phyloP scores from a whole-genome alignment of 2,888 invertebrate species.

The Scrobipalpa costella region DNA sequence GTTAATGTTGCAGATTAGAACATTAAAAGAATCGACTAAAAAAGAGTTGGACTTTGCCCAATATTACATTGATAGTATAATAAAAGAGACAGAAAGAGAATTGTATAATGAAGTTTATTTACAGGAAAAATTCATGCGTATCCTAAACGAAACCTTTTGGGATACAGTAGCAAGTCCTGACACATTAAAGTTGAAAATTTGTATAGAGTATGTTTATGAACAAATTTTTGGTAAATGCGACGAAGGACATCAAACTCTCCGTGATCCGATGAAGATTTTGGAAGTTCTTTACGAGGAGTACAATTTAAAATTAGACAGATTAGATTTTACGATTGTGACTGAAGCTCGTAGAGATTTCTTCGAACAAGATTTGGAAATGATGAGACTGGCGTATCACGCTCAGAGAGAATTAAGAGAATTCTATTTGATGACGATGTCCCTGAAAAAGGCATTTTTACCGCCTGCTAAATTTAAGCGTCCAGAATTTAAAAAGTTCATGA shows the following conservation, averaged over 20 bases:
- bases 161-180: constrained; percentile 67
- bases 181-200: constrained; percentile 69
- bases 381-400: constrained; percentile 68
- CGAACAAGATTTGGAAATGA: constrained; percentile 69
- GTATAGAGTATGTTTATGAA: constrained; percentile 74
- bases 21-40: constrained; percentile 58
- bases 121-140: constrained; percentile 68
- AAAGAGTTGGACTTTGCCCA: constrained; percentile 71
- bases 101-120: constrained; percentile 62
- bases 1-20: constrained; percentile 60
- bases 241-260: constrained; percentile 68
- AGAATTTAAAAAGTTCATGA: constrained; percentile 57
- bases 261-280: constrained; percentile 73
- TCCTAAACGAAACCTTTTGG: constrained; percentile 66
- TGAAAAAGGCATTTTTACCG: constrained; percentile 71
- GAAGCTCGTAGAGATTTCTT: constrained; percentile 69
- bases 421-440: constrained; percentile 70
- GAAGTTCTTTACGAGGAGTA: constrained; percentile 75
- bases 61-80: constrained; percentile 66
- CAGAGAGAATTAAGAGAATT: constrained; percentile 68
- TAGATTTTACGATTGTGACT: constrained; percentile 71
- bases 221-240: constrained; percentile 73
- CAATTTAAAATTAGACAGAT: constrained; percentile 65
- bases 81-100: constrained; percentile 63
- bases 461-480: constrained; percentile 59